These are phyloP conservation scores for Lepus townsendii DNA, from an alignment of 2,797 vertebrate genomes.

Conservation along the genomic window DNA sequence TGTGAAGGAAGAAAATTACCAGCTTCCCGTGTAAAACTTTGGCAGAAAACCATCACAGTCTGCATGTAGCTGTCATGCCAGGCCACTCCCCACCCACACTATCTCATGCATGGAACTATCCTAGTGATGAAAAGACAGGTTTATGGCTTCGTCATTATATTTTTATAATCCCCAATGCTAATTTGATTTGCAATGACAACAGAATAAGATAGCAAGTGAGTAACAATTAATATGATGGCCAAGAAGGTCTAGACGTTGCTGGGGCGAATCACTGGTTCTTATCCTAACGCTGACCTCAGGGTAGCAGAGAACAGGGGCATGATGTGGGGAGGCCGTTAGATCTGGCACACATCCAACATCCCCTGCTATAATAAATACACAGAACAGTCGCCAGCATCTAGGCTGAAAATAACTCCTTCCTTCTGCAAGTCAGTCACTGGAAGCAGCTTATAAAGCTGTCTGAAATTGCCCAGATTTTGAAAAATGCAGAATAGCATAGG, in stretches of 20 bases:
- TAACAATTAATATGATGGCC: slow-evolving; percentile 63
- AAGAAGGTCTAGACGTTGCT: slow-evolving; percentile 73
- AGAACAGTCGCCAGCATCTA: slow-evolving; percentile 78
- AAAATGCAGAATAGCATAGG: slow-evolving; percentile 63
- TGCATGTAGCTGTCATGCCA: slow-evolving; percentile 73
- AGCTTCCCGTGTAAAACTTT: slow-evolving; percentile 88
- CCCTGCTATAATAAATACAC: slow-evolving; percentile 77
- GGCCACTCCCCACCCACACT: slow-evolving; percentile 64
- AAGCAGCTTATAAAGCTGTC: slow-evolving; percentile 80
- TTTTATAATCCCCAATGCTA: slow-evolving; percentile 71
- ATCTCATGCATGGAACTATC: slow-evolving; percentile 73
- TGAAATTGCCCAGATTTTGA: slow-evolving; percentile 83
- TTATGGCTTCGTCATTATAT: slow-evolving; percentile 80
- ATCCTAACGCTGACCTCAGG: slow-evolving; percentile 60
- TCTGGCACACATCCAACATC: slow-evolving; percentile 73
- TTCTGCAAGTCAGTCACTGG: slow-evolving; percentile 82
- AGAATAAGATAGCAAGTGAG: slow-evolving; percentile 69
- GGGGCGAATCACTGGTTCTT: slow-evolving; percentile 44
- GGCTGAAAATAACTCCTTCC: slow-evolving; percentile 83
- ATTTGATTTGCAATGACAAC: slow-evolving; percentile 58
- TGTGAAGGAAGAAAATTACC: slow-evolving; percentile 86
- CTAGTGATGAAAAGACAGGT: slow-evolving; percentile 68
- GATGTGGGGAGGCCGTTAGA: slow-evolving; percentile 56
- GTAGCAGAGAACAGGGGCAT: neutral
- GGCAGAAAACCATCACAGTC: slow-evolving; percentile 71